Percentiles rank a stretch among this genome's conserved stretches.
These are phyloP conservation scores for Lipophrys pholis DNA, from an alignment of 2,113 vertebrate genomes.

Conservation along the genomic window DNA sequence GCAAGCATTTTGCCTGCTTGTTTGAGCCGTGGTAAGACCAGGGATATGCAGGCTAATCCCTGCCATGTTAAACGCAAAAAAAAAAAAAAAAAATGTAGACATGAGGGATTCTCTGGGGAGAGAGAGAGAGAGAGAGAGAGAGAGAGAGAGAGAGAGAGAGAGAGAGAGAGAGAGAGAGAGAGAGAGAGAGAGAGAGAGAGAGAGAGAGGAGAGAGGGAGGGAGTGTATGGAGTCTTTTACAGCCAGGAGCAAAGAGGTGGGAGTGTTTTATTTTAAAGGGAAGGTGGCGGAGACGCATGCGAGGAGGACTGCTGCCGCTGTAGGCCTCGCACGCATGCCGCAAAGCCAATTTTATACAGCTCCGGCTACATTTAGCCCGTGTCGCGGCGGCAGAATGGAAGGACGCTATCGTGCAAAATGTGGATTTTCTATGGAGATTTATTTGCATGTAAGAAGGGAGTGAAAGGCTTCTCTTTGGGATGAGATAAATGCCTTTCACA, in stretches of 20 bases:
- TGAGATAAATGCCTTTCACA: too few relatives aligned
- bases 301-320: slow-evolving; percentile 47
- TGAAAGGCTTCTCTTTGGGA: not conserved
- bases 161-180: slow-evolving; percentile 28
- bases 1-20: slow-evolving; percentile 79
- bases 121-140: slow-evolving; percentile 70
- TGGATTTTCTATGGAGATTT: slow-evolving; percentile 37
- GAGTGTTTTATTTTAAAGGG: slow-evolving; percentile 56
- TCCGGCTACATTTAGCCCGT: slow-evolving; percentile 18
- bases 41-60: slow-evolving; percentile 83
- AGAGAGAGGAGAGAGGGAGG: slow-evolving; percentile 61
- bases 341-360: slow-evolving; percentile 62
- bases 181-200: slow-evolving; percentile 70
- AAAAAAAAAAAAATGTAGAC: slow-evolving; percentile 74
- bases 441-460: slow-evolving; percentile 26
- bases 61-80: slow-evolving; percentile 77
- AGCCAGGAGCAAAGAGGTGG: slow-evolving; percentile 68
- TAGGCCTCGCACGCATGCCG: slow-evolving; percentile 39
- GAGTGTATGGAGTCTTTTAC: slow-evolving; percentile 45
- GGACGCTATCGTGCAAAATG: slow-evolving; percentile 28
- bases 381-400: slow-evolving; percentile 16
- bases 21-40: slow-evolving; percentile 81
- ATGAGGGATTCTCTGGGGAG: slow-evolving; percentile 67
- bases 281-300: slow-evolving; percentile 44
- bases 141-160: slow-evolving; percentile 75